Conservation (phyloP, 53 echinoderm and acorn worm species). For the Mesocentrotus franciscanus region DNA sequence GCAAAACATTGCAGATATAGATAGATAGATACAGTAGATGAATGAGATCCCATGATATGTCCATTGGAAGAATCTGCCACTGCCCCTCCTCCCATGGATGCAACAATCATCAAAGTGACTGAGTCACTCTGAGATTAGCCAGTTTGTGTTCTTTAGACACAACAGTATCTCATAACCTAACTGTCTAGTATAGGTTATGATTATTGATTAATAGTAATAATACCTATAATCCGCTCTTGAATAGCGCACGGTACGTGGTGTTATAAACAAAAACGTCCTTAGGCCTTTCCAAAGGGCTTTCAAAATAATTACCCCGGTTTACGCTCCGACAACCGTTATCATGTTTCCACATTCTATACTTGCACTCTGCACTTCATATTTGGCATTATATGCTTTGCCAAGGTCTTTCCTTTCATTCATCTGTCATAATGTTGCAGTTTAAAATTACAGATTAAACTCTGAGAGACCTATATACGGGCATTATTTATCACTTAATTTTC, state of each 20-base stretch:
- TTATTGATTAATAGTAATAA: too few species aligned
- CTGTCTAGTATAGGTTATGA: neutral
- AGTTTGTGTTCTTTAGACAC: too few species aligned
- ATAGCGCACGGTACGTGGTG: too few species aligned
- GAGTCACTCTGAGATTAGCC: too few species aligned
- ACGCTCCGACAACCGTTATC: too few species aligned
- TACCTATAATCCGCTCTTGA: too few species aligned
- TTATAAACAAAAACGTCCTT: too few species aligned
- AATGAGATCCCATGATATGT: neutral
- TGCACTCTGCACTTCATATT: neutral
- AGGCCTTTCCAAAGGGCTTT: too few species aligned
- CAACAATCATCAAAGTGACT: neutral
- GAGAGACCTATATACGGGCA: too few species aligned
- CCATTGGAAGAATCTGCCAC: neutral
- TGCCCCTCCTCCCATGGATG: neutral
- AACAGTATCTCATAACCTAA: neutral
- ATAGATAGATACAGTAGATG: neutral
- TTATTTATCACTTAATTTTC: too few species aligned
- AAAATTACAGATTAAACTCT: neutral
- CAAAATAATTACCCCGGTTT: too few species aligned
- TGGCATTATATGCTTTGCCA: neutral
- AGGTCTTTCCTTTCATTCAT: neutral
- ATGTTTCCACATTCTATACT: neutral
- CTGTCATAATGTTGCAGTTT: neutral
- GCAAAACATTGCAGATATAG: too few species aligned